These are phyloP conservation scores for Neodiprion pinetum DNA, from an alignment of 1,140 invertebrate genomes.

Conservation along the genomic window DNA sequence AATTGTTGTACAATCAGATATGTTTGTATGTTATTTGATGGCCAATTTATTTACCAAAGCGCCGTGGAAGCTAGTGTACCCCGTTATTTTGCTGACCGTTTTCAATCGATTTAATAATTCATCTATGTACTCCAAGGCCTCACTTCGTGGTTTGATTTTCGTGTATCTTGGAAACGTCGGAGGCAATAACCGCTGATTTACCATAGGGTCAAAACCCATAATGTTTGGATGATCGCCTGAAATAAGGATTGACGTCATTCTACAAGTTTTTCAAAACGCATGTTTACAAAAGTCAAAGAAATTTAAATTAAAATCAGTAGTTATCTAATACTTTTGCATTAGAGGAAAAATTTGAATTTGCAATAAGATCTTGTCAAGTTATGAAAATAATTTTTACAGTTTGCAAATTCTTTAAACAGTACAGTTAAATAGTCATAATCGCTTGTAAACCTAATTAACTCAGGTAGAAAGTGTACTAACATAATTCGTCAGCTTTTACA, in stretches of 20 bases:
- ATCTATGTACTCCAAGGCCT: slow-evolving; percentile 86
- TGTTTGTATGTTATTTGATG: no score
- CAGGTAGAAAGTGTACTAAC: slow-evolving; percentile 57
- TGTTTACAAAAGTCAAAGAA: no score
- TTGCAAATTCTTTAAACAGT: no score
- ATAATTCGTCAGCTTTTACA: slow-evolving; percentile 74
- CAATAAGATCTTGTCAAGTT: no score
- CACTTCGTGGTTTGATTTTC: slow-evolving; percentile 84
- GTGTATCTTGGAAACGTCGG: slow-evolving; percentile 98
- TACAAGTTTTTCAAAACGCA: no score
- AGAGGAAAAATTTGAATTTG: no score
- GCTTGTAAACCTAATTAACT: neutral
- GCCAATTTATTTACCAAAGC: slow-evolving; percentile 71
- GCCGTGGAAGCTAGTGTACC: slow-evolving; percentile 79
- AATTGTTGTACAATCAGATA: no score
- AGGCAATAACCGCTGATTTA: slow-evolving; percentile 93
- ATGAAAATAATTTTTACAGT: no score
- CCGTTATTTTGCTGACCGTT: slow-evolving; percentile 83
- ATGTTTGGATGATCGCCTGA: slow-evolving; percentile 61
- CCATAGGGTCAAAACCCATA: slow-evolving; percentile 93
- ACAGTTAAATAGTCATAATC: no score
- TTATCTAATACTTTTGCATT: no score
- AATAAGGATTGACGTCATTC: slow-evolving; percentile 28
- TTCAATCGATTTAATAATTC: slow-evolving; percentile 82
- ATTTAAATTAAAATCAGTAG: no score